phyloP scores from a whole-genome alignment of 2,888 invertebrate genomes.

The Sphecodes monilicornis region DNA sequence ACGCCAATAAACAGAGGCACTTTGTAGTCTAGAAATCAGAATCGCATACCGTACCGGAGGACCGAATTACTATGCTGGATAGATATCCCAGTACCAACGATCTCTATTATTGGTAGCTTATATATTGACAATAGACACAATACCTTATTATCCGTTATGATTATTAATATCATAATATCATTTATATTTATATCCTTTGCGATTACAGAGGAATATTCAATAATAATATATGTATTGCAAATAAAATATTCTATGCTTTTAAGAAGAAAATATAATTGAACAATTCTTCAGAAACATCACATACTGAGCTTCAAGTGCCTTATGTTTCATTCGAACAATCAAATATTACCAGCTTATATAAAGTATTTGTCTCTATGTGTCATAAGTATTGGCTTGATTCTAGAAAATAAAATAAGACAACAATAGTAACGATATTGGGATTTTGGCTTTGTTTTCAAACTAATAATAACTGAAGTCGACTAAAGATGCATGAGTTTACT shows the following conservation, averaged over 20 bases:
- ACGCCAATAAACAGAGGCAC: constrained; percentile 94
- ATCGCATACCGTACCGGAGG: constrained; percentile 83
- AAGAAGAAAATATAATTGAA: neutral
- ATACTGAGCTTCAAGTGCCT: constrained; percentile 55
- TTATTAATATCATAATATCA: neutral
- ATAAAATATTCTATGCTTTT: constrained; percentile 14
- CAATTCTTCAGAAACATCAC: constrained; percentile 15
- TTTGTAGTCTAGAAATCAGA: constrained; percentile 85
- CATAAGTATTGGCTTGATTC: neutral
- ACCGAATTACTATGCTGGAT: constrained; percentile 80
- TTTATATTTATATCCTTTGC: constrained; percentile 23
- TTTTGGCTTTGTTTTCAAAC: neutral
- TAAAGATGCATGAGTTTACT: neutral
- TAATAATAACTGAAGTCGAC: neutral
- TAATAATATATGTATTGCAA: constrained; percentile 24
- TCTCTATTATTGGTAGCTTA: constrained; percentile 66
- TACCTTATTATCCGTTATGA: constrained; percentile 19
- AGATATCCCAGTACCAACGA: constrained; percentile 70
- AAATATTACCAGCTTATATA: constrained; percentile 26
- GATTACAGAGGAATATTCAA: constrained; percentile 12
- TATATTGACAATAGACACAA: constrained; percentile 45
- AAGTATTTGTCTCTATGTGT: neutral
- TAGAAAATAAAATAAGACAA: neutral
- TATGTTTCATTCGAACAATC: constrained; percentile 38
- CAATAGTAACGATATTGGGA: neutral